phyloP scores from a whole-genome alignment of 2,113 vertebrate genomes.

The Tinamus guttatus region DNA sequence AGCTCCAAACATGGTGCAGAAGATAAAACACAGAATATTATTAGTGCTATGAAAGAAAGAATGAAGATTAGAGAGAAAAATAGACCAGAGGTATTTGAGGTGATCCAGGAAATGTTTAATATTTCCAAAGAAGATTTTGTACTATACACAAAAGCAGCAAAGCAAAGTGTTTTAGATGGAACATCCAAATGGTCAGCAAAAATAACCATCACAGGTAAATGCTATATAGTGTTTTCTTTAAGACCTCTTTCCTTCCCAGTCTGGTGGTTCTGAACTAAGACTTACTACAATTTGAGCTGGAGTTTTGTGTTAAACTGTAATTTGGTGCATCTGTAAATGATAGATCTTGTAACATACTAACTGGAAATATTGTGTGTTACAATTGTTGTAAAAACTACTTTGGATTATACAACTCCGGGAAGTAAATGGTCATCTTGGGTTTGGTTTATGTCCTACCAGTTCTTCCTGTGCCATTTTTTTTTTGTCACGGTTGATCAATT shows the following conservation, averaged over 20 bases:
- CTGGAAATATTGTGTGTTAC: not conserved
- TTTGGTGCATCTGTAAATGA: not conserved
- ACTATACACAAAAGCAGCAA: conserved; percentile 90
- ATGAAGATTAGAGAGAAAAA: conserved; percentile 99
- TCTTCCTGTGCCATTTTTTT: not conserved
- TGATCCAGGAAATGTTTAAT: conserved; percentile 96
- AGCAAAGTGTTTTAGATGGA: conserved; percentile 94
- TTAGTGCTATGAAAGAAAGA: conserved; percentile 97
- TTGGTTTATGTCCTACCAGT: not conserved
- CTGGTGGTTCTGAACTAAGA: not conserved
- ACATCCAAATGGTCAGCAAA: conserved; percentile 99
- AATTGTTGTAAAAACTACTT: not conserved
- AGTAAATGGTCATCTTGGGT: not conserved
- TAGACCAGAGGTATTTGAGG: conserved; percentile 93
- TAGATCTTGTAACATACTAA: not conserved
- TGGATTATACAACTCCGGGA: not conserved
- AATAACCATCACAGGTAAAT: conserved; percentile 93
- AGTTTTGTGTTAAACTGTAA: not conserved
- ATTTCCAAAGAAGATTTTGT: conserved; percentile 91
- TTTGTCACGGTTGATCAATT: not conserved
- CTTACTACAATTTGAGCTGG: not conserved
- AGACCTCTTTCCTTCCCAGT: not conserved
- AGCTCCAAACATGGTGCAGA: conserved; percentile 98
- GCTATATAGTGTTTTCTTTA: not conserved
- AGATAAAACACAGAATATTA: conserved; percentile 97